These are phyloP conservation scores for Agrochola lychnidis DNA, from an alignment of 2,888 invertebrate species.

Conservation along the genomic window DNA sequence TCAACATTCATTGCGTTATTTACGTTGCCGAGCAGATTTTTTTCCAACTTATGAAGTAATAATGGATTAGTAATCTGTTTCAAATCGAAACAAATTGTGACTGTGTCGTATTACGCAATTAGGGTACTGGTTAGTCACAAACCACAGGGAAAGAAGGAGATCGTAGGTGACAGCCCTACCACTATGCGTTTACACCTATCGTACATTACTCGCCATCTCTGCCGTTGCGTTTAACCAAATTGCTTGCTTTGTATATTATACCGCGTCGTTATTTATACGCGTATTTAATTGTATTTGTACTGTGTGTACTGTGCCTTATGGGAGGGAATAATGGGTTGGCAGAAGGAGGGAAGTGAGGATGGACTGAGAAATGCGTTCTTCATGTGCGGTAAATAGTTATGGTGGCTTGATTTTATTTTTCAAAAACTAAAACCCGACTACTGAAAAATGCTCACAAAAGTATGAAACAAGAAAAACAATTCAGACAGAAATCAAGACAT, in stretches of 20 bases:
- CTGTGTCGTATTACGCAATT: too few relatives aligned
- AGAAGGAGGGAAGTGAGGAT: not conserved
- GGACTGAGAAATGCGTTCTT: not conserved
- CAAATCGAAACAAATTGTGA: too few relatives aligned
- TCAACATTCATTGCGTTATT: too few relatives aligned
- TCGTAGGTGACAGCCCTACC: constrained; percentile 49
- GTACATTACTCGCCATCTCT: constrained; percentile 36
- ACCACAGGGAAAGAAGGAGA: too few relatives aligned
- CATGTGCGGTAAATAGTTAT: not conserved
- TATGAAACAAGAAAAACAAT: too few relatives aligned
- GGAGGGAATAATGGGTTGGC: constrained; percentile 9
- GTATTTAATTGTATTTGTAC: constrained; percentile 46
- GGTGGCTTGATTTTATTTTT: not conserved
- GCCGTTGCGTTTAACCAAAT: constrained; percentile 59
- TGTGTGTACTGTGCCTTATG: not conserved
- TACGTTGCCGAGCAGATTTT: too few relatives aligned
- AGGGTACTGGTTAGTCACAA: too few relatives aligned
- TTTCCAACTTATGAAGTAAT: too few relatives aligned
- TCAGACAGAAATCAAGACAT: too few relatives aligned
- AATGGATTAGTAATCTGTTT: too few relatives aligned
- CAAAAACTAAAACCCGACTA: too few relatives aligned
- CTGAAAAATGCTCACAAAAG: too few relatives aligned
- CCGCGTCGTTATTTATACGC: constrained; percentile 48
- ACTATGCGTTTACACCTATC: constrained; percentile 45
- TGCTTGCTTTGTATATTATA: constrained; percentile 62